Base-by-base conservation (phyloP, 2,888 invertebrate species). In the Heteropelma amictum region DNA sequence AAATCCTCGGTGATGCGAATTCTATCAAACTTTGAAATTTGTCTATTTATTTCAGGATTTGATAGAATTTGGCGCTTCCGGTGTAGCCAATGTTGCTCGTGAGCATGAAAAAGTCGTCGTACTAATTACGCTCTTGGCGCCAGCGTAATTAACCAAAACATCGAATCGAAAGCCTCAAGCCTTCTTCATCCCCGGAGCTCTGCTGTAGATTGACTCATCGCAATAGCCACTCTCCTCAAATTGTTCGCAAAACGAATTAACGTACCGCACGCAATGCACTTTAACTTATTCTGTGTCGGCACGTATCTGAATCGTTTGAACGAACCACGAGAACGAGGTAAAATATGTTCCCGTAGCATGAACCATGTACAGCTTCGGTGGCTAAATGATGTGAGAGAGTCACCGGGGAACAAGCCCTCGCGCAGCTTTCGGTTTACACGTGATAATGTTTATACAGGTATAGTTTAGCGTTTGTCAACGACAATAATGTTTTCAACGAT, bases 231-330 rank as follows among this genome's bases (percentile, higher is more conserved):
- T 65, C 65, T 42, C 65, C 79, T 75, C 79, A 86, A 86, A 87
- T 86, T 86, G 86, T 86, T 82, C 84, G 78, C 76, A 80, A 85
- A 86, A 88, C 83, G 84, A 86, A 88, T 87, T 87, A 85, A 86
- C 84, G 81, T 80, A 76, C 74, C 77, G 80, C 88, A 86, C 85
- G 87, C 85, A 83, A 87, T 83, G 83, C 84, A 83, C 84, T 84
- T 85, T 78, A 85, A 85, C 84, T 87, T 86, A 84, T 86, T 86
- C 83, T 77, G 78, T 81, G 72, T 72, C 72, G 71, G 75, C 74
- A 71, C 74, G 79, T 82, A 83, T 84, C 83, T 76, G 70, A 68
- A 64, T 47, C 74, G 54, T 71, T 56, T 38, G 47, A 67, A 51
- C 61, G 35, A 35, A 60, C 35, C 26, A 60, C 12, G 64, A 74